phyloP scores from a whole-genome alignment of 2,888 invertebrate species.

The Thymelicus acteon region DNA sequence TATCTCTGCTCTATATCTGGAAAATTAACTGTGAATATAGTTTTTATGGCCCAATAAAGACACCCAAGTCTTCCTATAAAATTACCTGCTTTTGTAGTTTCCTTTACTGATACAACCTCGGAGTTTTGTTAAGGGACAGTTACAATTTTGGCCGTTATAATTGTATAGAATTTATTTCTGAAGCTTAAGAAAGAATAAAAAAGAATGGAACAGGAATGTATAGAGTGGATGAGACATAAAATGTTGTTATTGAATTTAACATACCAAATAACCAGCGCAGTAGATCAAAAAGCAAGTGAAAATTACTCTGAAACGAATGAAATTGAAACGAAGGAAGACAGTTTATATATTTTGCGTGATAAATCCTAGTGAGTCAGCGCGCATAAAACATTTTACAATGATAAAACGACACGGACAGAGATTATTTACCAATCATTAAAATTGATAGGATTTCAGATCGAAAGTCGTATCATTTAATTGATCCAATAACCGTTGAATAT shows the following conservation, averaged over 20 bases:
- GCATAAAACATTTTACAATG: slow-evolving; percentile 30
- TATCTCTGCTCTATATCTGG: slow-evolving; percentile 67
- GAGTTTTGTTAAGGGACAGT: slow-evolving; percentile 79
- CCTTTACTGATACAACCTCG: slow-evolving; percentile 65
- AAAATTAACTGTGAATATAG: slow-evolving; percentile 60
- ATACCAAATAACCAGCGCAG: neutral
- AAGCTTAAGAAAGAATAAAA: slow-evolving; percentile 53
- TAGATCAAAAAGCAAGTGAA: neutral
- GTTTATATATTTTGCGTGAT: slow-evolving; percentile 17
- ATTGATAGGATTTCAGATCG: slow-evolving; percentile 35
- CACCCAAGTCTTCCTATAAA: slow-evolving; percentile 66
- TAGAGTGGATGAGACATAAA: slow-evolving; percentile 50
- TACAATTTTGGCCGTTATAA: slow-evolving; percentile 84
- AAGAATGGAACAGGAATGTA: slow-evolving; percentile 51
- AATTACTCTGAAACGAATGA: neutral
- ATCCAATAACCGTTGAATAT: slow-evolving; percentile 38
- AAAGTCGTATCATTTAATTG: slow-evolving; percentile 37
- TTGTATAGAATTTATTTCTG: slow-evolving; percentile 83
- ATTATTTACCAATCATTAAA: slow-evolving; percentile 37
- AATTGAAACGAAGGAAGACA: slow-evolving; percentile 2
- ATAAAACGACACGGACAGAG: slow-evolving; percentile 27
- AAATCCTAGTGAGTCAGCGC: slow-evolving; percentile 18
- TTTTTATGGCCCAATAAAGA: slow-evolving; percentile 64
- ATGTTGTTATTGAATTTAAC: neutral
- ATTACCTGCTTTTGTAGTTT: slow-evolving; percentile 80